Evolutionary conservation across 2,113 vertebrate species (phyloP).

Genomic region (Uria lomvia): DNA sequence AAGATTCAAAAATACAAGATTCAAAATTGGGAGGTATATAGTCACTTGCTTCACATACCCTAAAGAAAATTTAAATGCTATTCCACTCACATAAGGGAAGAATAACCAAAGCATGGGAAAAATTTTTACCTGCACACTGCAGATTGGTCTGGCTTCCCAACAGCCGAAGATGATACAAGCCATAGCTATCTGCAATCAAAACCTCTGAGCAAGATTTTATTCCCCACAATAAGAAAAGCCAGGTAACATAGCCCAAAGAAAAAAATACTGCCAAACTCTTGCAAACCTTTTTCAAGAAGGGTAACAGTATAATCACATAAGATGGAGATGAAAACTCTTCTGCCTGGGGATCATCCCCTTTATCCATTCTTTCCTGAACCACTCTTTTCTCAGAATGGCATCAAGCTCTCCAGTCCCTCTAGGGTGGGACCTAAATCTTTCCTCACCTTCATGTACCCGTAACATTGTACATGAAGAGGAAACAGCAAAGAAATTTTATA

Average conservation of each 20-base stretch:
- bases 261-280: not conserved
- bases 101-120: not conserved
- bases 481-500: not conserved
- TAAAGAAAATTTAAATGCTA: not conserved
- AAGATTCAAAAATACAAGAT: not conserved
- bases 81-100: not conserved
- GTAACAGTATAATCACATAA: not conserved
- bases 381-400: not conserved
- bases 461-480: fast-evolving
- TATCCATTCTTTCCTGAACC: not conserved
- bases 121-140: not conserved
- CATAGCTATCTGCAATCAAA: not conserved
- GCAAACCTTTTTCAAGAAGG: not conserved
- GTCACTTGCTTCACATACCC: not conserved
- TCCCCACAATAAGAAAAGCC: not conserved
- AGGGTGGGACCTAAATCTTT: not conserved
- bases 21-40: not conserved
- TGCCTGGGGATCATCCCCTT: not conserved
- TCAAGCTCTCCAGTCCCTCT: not conserved
- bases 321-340: not conserved
- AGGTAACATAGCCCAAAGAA: not conserved
- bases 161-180: not conserved
- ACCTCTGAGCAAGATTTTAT: not conserved
- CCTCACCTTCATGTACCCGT: fast-evolving
- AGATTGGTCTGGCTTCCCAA: not conserved